Conservation (phyloP, 2,797 vertebrate genomes). For the Pangasius macronema region DNA sequence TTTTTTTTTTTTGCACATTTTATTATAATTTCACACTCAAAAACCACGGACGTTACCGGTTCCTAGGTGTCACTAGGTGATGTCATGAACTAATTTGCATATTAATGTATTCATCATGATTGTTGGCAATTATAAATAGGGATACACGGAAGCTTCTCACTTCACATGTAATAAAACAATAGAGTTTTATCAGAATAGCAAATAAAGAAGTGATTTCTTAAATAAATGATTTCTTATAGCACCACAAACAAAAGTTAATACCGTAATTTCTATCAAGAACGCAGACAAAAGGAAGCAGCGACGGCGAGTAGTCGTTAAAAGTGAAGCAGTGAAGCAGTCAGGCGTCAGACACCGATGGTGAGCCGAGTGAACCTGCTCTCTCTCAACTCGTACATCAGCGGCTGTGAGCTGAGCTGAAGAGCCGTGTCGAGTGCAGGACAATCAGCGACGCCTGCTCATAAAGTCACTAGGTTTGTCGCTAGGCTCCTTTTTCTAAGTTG, state of each 20-base stretch:
- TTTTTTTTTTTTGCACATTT: background rate
- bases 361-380: background rate
- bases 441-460: background rate
- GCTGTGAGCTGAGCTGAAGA: background rate
- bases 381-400: background rate
- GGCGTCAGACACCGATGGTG: background rate
- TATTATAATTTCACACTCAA: background rate
- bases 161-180: background rate
- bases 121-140: too few species aligned
- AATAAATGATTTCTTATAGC: background rate
- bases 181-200: background rate
- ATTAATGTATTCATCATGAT: background rate
- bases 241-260: background rate
- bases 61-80: background rate
- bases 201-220: background rate
- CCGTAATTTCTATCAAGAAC: too few species aligned
- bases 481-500: too few species aligned
- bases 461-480: too few species aligned
- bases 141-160: background rate
- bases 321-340: background rate
- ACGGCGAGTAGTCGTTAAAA: background rate
- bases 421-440: background rate
- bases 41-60: background rate
- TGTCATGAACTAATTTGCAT: background rate
- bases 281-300: background rate